Evolutionary conservation across 2,797 vertebrate species (phyloP).

Genomic region (Anguilla pacifica): DNA sequence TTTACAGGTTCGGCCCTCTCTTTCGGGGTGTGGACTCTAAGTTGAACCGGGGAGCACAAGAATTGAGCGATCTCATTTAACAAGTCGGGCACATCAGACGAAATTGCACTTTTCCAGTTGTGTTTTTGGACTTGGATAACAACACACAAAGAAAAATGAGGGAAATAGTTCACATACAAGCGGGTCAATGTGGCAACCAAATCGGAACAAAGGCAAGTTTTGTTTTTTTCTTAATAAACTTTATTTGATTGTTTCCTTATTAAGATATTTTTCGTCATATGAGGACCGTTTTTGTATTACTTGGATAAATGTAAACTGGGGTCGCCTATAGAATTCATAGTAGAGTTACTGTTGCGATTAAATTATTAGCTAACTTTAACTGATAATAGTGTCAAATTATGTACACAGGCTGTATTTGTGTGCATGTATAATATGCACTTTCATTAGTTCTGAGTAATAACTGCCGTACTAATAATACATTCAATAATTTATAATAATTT

Average conservation of each 20-base stretch:
- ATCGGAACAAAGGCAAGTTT: conserved; percentile 86
- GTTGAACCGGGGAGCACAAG: conserved; percentile 14
- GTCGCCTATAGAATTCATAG: not conserved
- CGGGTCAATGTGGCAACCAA: conserved; percentile 92
- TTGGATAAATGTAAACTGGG: not conserved
- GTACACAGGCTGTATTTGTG: not conserved
- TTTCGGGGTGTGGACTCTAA: conserved; percentile 28
- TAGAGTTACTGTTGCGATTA: not conserved
- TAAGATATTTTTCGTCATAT: not conserved
- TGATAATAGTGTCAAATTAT: not conserved
- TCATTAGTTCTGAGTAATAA: not conserved
- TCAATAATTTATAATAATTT: not conserved
- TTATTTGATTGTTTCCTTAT: not conserved
- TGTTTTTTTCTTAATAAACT: not conserved
- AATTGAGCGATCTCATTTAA: conserved; percentile 29
- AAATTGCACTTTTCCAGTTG: not conserved
- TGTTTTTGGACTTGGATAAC: not conserved
- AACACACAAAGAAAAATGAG: conserved; percentile 72
- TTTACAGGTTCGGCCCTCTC: not conserved
- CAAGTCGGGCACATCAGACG: conserved; percentile 5
- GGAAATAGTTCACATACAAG: conserved; percentile 92
- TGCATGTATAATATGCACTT: not conserved
- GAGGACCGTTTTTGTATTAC: not conserved
- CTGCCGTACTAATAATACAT: not conserved
- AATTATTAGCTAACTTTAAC: not conserved